Base-by-base conservation (phyloP, 2,888 invertebrate genomes). In the Erebia palarica region DNA sequence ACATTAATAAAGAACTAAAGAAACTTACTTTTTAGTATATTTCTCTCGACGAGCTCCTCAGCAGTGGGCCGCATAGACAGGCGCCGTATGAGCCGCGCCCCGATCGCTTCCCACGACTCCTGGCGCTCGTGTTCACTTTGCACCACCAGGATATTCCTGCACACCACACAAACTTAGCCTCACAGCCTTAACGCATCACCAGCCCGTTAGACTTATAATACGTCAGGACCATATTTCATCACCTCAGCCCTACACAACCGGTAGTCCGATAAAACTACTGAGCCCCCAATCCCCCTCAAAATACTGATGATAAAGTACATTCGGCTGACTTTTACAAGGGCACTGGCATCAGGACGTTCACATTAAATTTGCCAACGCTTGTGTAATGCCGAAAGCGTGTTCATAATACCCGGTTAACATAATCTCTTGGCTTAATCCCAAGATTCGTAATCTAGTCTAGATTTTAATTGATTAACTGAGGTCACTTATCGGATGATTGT, bases 1-100 rank as follows among this genome's bases (percentile, higher is more conserved):
- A 36, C 36, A 36, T 5, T 36, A 7, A 36, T 36, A 36, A 36
- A 36, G 5, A 36, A 36, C 36, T 36, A 5, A 7, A 7, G 36
- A 36, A 27, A 94, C 96, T 96, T 94, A 98, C 98, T 97, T 95
- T 98, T 99, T 80, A 99, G 95, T 89, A 99, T 99, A 89, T 99
- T 99, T 82, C 99, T 95, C 89, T 99, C 98, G 88, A 99, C 98
- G 77, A 99, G 95, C 91, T 99, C 99, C 89, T 99, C 99, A 77
- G 97, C 97, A 64, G 99, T 98, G 79, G 99, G 99, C 83, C 99
- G 95, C 96, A 99, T 97, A 91, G 99, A 99, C 84, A 99, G 94
- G 82, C 99, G 96, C 87, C 99, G 95, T 84, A 98, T 98, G 80
- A 99, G 95, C 81, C 98, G 96, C 77, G 97, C 98, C 69, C 98